Conservation (phyloP, 2,888 invertebrate species). For the Acronicta psi region DNA sequence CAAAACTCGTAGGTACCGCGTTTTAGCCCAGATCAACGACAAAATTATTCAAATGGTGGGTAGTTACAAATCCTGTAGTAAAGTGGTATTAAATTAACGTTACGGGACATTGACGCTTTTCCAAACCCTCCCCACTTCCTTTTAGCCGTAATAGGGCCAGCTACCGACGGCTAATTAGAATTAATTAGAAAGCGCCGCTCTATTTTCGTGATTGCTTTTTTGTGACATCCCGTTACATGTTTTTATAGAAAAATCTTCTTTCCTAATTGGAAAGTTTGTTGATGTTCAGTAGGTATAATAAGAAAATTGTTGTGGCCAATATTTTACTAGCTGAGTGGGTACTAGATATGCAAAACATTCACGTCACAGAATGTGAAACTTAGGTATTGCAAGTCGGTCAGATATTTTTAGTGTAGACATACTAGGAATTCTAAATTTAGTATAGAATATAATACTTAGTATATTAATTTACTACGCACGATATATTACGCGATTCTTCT, state of each 20-base stretch:
- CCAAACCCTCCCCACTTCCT: conserved; percentile 68
- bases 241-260: conserved; percentile 46
- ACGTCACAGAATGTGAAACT: no score
- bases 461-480: no score
- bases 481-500: no score
- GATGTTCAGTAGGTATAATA: conserved; percentile 15
- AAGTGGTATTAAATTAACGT: conserved; percentile 76
- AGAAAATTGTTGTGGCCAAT: neutral
- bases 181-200: conserved; percentile 71
- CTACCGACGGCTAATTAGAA: conserved; percentile 76
- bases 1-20: conserved; percentile 32
- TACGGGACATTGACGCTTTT: conserved; percentile 79
- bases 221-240: conserved; percentile 51
- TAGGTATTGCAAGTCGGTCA: no score
- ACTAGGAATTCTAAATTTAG: no score
- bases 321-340: no score
- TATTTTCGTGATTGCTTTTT: conserved; percentile 66
- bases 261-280: conserved; percentile 46
- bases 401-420: no score
- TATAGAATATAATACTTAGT: no score
- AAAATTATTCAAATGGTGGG: conserved; percentile 79
- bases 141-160: conserved; percentile 65
- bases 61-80: conserved; percentile 68
- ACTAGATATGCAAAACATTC: no score
- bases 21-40: conserved; percentile 69